phyloP scores from a whole-genome alignment of 2,888 invertebrate species.

The Sinelater perroti region DNA sequence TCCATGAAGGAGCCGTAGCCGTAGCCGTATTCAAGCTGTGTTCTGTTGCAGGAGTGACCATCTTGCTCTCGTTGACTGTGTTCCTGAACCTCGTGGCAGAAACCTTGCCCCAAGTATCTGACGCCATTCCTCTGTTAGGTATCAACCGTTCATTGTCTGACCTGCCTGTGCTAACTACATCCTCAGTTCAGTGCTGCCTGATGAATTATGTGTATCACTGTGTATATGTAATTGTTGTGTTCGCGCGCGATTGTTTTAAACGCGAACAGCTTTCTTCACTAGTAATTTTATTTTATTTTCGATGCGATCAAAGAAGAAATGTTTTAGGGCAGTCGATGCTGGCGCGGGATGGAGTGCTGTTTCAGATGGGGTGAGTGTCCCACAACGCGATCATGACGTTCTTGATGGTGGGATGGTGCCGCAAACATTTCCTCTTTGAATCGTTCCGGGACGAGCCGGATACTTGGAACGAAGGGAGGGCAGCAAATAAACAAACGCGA shows the following conservation, averaged over 20 bases:
- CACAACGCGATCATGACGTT: constrained; percentile 29
- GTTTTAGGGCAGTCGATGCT: constrained; percentile 56
- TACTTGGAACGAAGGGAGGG: constrained; percentile 55
- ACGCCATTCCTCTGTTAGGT: constrained; percentile 99
- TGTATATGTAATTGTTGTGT: constrained; percentile 61
- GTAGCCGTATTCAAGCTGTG: constrained; percentile 65
- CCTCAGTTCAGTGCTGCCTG: constrained; percentile 60
- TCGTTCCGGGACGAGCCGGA: constrained; percentile 58
- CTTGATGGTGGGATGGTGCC: too few species aligned
- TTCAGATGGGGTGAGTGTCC: constrained; percentile 45
- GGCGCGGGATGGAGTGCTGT: constrained; percentile 47
- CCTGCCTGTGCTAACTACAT: constrained; percentile 63
- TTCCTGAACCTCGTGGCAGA: constrained; percentile 99
- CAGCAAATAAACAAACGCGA: constrained; percentile 43
- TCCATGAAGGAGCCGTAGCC: constrained; percentile 15
- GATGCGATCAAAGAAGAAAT: constrained; percentile 61
- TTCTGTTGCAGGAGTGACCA: constrained; percentile 96
- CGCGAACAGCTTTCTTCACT: constrained; percentile 37
- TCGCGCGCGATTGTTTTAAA: constrained; percentile 53
- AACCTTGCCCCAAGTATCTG: constrained; percentile 99
- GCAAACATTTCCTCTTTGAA: constrained; percentile 62
- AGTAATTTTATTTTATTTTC: constrained; percentile 37
- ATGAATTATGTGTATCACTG: constrained; percentile 60
- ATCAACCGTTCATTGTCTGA: constrained; percentile 65
- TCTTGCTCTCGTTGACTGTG: constrained; percentile 99